phyloP scores from a whole-genome alignment of 37 sponge, comb jelly and placozoan species.

The Spongilla lacustris region DNA sequence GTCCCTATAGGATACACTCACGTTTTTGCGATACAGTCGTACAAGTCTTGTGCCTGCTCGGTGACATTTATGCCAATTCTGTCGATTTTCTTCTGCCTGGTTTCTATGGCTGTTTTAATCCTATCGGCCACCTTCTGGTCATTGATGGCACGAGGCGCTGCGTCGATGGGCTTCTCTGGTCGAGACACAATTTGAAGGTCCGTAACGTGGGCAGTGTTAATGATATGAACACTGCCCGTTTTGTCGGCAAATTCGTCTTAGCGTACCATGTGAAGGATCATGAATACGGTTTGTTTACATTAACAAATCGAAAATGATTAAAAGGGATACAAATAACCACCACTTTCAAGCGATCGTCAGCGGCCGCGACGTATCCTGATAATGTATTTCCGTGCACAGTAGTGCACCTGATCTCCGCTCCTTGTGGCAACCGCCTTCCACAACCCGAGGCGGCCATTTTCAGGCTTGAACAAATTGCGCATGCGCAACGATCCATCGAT shows the following conservation, averaged over 20 bases:
- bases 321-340: conserved; percentile 40
- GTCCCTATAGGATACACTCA: too few relatives aligned
- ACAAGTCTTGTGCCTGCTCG: conserved; percentile 52
- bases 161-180: not conserved
- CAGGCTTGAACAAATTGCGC: not conserved
- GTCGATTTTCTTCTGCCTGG: conserved; percentile 25
- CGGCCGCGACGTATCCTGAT: conserved; percentile 38
- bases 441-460: not conserved
- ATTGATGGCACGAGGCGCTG: conserved; percentile 13
- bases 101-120: conserved; percentile 17
- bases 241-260: not conserved
- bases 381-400: conserved; percentile 35
- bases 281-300: not conserved
- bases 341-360: conserved; percentile 27
- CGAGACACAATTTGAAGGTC: conserved; percentile 8
- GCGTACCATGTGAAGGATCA: not conserved
- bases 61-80: conserved; percentile 41
- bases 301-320: not conserved
- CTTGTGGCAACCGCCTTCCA: conserved; percentile 13
- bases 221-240: conserved; percentile 7
- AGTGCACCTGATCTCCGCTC: conserved; percentile 37
- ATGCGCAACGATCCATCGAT: not conserved
- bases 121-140: conserved; percentile 32
- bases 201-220: conserved; percentile 46
- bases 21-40: conserved; percentile 49